These are phyloP conservation scores for Drosophila oshimai DNA, from an alignment of 1,140 invertebrate species.

Conservation along the genomic window DNA sequence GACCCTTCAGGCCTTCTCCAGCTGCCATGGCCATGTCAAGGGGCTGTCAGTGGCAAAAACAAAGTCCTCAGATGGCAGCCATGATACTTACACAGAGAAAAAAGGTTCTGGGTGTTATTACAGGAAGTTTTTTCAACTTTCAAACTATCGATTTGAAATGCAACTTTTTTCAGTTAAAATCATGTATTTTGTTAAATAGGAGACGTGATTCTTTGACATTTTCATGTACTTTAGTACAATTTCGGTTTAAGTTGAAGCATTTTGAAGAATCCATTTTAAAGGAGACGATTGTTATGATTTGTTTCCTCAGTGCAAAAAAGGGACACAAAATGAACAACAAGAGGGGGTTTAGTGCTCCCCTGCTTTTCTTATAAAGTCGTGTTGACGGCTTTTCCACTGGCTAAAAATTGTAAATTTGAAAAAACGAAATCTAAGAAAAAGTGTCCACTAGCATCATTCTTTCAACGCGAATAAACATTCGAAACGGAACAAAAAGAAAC, in stretches of 20 bases:
- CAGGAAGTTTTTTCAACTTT: no score
- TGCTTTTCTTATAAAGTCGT: conserved; percentile 28
- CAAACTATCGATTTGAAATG: no score
- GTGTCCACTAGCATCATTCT: conserved; percentile 2
- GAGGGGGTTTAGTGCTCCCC: neutral
- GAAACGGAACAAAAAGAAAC: conserved; percentile 50
- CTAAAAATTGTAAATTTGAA: conserved; percentile 26
- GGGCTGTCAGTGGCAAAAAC: conserved; percentile 65
- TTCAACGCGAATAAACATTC: conserved; percentile 25
- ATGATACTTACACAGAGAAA: conserved; percentile 28
- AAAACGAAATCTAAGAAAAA: conserved; percentile 22
- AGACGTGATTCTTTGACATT: no score
- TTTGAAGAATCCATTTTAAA: no score
- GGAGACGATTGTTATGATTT: neutral
- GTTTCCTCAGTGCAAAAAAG: neutral
- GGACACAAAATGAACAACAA: neutral
- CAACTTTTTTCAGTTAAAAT: no score
- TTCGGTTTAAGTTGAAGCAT: no score
- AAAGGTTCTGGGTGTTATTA: neutral
- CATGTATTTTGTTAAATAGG: no score
- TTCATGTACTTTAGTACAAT: no score
- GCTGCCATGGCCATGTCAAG: conserved; percentile 40
- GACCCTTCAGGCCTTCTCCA: conserved; percentile 48
- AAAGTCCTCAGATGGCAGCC: conserved; percentile 58
- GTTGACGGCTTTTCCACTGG: conserved; percentile 63